phyloP scores from a whole-genome alignment of 2,113 vertebrate genomes.

The Holacanthus passer region DNA sequence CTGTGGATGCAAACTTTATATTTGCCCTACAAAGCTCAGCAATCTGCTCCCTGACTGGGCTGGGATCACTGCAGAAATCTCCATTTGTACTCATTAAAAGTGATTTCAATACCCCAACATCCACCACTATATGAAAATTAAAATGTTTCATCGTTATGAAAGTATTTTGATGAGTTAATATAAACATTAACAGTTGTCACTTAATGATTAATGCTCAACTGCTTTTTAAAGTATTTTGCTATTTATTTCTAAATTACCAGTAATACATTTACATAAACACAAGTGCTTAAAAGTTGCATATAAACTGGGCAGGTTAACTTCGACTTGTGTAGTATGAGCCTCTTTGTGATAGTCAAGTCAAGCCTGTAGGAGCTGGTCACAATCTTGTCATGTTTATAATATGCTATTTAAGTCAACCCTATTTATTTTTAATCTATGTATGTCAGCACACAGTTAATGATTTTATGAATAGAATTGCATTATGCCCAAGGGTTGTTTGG shows the following conservation, averaged over 20 bases:
- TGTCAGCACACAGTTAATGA: neutral
- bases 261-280: neutral
- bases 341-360: neutral
- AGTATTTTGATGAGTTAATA: neutral
- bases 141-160: neutral
- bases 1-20: slow-evolving; percentile 77
- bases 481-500: neutral
- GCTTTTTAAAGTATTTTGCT: neutral
- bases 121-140: neutral
- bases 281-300: neutral
- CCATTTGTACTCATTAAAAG: slow-evolving; percentile 61
- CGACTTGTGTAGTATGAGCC: neutral
- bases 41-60: slow-evolving; percentile 73
- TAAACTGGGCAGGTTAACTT: neutral
- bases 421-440: slow-evolving; percentile 11
- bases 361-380: neutral
- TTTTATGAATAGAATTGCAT: neutral
- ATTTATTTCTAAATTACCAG: neutral
- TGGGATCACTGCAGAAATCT: slow-evolving; percentile 55
- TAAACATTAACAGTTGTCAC: neutral
- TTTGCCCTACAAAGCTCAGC: slow-evolving; percentile 72
- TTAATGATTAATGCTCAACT: neutral
- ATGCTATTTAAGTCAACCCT: neutral
- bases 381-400: neutral
- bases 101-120: slow-evolving; percentile 14